These are phyloP conservation scores for Corapipo altera DNA, from an alignment of 2,113 vertebrate genomes.

Conservation along the genomic window DNA sequence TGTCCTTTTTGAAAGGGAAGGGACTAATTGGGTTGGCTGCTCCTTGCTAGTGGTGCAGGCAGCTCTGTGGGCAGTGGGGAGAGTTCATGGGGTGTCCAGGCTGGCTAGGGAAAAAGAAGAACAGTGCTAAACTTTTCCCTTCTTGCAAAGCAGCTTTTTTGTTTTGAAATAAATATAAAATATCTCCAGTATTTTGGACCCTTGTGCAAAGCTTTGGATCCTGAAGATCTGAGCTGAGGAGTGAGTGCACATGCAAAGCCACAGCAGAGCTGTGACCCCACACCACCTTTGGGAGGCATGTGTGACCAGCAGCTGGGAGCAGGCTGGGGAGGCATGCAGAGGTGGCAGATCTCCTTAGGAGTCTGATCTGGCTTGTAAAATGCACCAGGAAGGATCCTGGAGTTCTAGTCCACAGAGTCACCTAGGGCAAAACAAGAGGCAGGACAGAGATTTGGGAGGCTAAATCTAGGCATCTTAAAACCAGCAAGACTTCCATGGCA, in stretches of 20 bases:
- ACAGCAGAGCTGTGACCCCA: not conserved
- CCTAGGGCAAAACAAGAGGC: not conserved
- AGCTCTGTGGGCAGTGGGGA: not conserved
- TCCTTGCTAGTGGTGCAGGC: not conserved
- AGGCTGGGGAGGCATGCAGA: not conserved
- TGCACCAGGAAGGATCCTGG: not conserved
- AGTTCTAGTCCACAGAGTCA: not conserved
- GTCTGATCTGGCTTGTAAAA: not conserved
- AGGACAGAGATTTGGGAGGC: not conserved
- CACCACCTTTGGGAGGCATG: not conserved
- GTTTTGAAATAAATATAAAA: not conserved
- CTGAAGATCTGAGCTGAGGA: accelerated
- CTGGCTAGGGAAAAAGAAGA: not conserved
- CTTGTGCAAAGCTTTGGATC: not conserved
- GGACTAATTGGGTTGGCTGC: not conserved
- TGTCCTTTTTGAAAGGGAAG: not conserved
- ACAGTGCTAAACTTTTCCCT: not conserved
- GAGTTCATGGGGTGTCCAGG: not conserved
- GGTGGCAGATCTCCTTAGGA: not conserved
- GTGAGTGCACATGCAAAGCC: not conserved
- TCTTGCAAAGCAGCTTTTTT: not conserved
- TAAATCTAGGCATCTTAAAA: not conserved
- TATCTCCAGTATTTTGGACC: not conserved
- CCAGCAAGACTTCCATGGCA: not conserved
- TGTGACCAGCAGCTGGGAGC: not conserved